A percentile compares a stretch with the other conserved stretches of the same genome.
phyloP scores from a whole-genome alignment of 2,797 vertebrate genomes.

The Erethizon dorsatum region DNA sequence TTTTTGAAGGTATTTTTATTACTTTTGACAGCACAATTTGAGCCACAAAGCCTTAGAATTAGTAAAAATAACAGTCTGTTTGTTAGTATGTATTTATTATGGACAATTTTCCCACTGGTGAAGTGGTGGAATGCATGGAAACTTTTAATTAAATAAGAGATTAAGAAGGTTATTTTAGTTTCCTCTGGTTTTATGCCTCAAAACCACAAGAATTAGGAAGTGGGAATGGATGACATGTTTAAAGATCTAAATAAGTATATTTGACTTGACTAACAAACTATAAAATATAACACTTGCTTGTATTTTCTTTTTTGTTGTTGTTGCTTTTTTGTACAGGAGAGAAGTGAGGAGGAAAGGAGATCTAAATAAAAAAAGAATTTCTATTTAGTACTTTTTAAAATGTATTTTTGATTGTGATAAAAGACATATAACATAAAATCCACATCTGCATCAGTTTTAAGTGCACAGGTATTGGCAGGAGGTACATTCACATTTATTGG shows the following conservation, averaged over 20 bases:
- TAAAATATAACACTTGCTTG: slow-evolving; percentile 12
- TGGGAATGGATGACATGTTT: not conserved
- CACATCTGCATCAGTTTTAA: not conserved
- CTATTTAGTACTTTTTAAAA: slow-evolving; percentile 4
- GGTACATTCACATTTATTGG: not conserved
- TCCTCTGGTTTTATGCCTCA: slow-evolving; percentile 25
- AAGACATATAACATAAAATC: not conserved
- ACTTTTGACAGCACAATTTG: slow-evolving; percentile 37
- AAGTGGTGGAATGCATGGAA: not conserved
- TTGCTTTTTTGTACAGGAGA: slow-evolving; percentile 37
- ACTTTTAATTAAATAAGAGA: slow-evolving; percentile 26
- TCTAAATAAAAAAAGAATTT: slow-evolving; percentile 40
- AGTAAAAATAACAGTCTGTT: slow-evolving; percentile 40
- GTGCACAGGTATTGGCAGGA: not conserved
- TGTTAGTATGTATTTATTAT: slow-evolving; percentile 47
- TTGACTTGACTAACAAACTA: slow-evolving; percentile 48
- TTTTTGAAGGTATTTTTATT: slow-evolving; percentile 47
- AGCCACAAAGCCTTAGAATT: slow-evolving; percentile 49
- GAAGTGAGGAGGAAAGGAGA: not conserved
- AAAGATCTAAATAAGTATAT: slow-evolving; percentile 65
- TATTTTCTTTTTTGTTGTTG: not conserved
- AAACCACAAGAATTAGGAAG: slow-evolving; percentile 16
- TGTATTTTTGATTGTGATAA: not conserved
- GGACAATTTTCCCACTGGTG: not conserved
- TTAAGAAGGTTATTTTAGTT: not conserved